Base-by-base conservation (phyloP, 2,797 vertebrate species). In the Sarcoramphus papa region DNA sequence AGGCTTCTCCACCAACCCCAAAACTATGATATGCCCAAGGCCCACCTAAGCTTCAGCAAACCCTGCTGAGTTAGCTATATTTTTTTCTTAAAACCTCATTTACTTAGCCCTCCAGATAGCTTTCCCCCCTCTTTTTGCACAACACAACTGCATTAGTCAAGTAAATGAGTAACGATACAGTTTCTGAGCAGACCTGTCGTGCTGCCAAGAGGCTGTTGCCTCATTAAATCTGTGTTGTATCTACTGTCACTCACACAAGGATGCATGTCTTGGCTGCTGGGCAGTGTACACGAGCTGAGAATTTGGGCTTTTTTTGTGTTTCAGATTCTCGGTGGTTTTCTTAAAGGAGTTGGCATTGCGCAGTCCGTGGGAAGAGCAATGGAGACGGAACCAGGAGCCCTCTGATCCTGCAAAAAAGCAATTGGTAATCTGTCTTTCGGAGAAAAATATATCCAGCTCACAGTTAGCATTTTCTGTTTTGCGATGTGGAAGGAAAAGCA, bases 341-440 rank as follows among this genome's bases (percentile, higher is more conserved):
- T 47, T 19, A n/a, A 54, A 45, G 40, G 62, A 74, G 43, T 12
- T 0, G 0, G 24, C 2, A 1, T 53, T 33, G 11, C 1, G 3
- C 30, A 40, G 33, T 27, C 64, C 6, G 3, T 10, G 14, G 37
- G 24, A 47, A 78, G 53, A 76, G 7, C 24, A 85, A 21, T 1
- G 4, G 68, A 16, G 45, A 79, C 37, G n/a, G 78, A 80, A 72
- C 9, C 20, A 21, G 62, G 35, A 88, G 23, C 8, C 6, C 16
- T 82, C 57, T 23, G 28, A 45, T 69, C 33, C 67, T 85, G 48
- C 9, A 48, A 79, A 79, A 92, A 35, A 27, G 2, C 35, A 62
- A 40, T 3, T 16, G 22, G 68, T 27, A 59, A 25, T 53, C 73
- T 3, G 2, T n/a, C 57, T 83, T 96, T n/a, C 0, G 1, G 41